A percentile compares a stretch with the other conserved stretches of the same genome.
Conservation (phyloP, 1,140 invertebrate genomes). For the Cataglyphis hispanica region DNA sequence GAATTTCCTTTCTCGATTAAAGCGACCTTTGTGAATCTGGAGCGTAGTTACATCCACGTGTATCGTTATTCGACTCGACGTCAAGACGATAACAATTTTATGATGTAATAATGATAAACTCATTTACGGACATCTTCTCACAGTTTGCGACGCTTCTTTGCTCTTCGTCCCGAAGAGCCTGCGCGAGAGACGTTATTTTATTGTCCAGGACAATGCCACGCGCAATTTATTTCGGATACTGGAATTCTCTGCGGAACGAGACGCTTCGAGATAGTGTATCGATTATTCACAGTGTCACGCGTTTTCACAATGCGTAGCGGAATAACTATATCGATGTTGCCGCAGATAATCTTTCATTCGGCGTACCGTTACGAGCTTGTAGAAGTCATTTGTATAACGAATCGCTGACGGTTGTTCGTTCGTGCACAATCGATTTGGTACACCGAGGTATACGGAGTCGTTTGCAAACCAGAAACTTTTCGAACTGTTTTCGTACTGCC, state of each 20-base stretch:
- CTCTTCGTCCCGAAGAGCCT: not conserved
- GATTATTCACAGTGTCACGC: slow-evolving; percentile 45
- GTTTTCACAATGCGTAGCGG: slow-evolving; percentile 25
- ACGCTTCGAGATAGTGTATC: slow-evolving; percentile 45
- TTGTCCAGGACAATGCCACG: slow-evolving; percentile 45
- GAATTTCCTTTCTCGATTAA: slow-evolving; percentile 8
- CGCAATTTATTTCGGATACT: slow-evolving; percentile 44
- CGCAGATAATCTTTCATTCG: slow-evolving; percentile 57
- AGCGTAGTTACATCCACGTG: not conserved
- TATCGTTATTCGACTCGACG: slow-evolving; percentile 33
- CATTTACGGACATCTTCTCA: slow-evolving; percentile 19
- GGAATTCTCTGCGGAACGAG: slow-evolving; percentile 1
- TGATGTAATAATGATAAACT: slow-evolving; percentile 44
- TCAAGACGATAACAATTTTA: slow-evolving; percentile 16
- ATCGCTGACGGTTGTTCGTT: slow-evolving; percentile 52
- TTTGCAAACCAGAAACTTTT: slow-evolving; percentile 43
- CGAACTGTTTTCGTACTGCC: slow-evolving; percentile 45
- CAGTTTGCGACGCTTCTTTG: not conserved
- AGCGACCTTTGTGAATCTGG: not conserved
- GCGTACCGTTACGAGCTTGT: slow-evolving; percentile 50
- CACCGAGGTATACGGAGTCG: slow-evolving; percentile 3
- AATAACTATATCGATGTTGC: slow-evolving; percentile 33
- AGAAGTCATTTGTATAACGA: slow-evolving; percentile 56
- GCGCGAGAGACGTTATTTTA: slow-evolving; percentile 24
- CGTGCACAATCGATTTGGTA: slow-evolving; percentile 40